Base-by-base conservation (phyloP, 2,888 invertebrate genomes). In the Drosophila sordidapex region DNA sequence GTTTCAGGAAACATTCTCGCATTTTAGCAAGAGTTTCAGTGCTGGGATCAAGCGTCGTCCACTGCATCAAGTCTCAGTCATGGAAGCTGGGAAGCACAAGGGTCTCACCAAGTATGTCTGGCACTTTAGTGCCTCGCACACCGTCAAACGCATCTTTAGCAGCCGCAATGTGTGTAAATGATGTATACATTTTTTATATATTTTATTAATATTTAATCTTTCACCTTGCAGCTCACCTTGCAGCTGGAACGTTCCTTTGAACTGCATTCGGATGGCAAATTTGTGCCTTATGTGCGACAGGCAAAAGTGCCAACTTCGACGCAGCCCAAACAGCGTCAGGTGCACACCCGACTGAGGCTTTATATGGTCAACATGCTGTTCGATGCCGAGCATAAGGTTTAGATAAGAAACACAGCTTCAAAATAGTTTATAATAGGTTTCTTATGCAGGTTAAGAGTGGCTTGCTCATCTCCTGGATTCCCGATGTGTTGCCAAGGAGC, bases 391-490 rank as follows among this genome's bases (percentile, higher is more conserved):
- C 73, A 62, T 67, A 73, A 64, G 79, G 74, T 68, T 18, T 7
- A 7, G 1, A 1, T 11, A 4, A 6, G 11, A 43, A 33, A 10
- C 46, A 21, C 7, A 13, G 13, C 35, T 18, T 18, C 21, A 10
- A 8, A 36, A n/a, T 38, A 27, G 2, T 43, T 15, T 25, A 8
- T 46, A 46, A 25, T 15, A 2, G 8, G 1, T 8, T 25, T 27
- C 13, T 29, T 51, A 86, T 83, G 25, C 57, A 81, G 82, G 81
- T 65, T 94, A 95, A 95, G 94, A 95, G 94, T 64, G 96, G 95
- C 25, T 95, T 97, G 89, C 93, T 95, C 35, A 95, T 97, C 51
- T 96, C 96, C 90, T 97, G 97, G 97, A 95, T 95, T 69, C 96
- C 96, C 0, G 95, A 96, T 88, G 95, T 96, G 63, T 93, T 96